Conservation (phyloP, 2,113 vertebrate genomes). For the Syngnathoides biaculeatus region DNA sequence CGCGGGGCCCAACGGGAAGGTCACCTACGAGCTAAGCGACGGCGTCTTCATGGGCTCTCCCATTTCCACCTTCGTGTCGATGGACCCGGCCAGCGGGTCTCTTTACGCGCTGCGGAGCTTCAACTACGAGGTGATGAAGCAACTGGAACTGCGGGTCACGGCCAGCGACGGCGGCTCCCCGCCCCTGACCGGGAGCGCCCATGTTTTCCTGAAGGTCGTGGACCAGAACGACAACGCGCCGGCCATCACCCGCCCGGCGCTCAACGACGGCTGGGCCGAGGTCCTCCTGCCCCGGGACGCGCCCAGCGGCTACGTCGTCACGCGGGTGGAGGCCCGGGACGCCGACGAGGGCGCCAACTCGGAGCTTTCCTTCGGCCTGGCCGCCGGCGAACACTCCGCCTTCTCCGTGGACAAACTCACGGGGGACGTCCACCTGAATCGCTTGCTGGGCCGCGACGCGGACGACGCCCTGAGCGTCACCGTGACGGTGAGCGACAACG, state of each 20-base stretch:
- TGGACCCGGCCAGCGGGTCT: slow-evolving; percentile 88
- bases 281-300: slow-evolving; percentile 80
- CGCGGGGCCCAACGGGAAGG: slow-evolving; percentile 83
- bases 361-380: slow-evolving; percentile 80
- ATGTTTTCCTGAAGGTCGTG: slow-evolving; percentile 81
- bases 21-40: slow-evolving; percentile 84
- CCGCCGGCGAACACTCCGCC: slow-evolving; percentile 68
- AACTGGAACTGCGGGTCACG: slow-evolving; percentile 84
- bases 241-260: slow-evolving; percentile 77
- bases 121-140: slow-evolving; percentile 88
- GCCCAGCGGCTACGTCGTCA: slow-evolving; percentile 79
- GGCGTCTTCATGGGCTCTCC: slow-evolving; percentile 80
- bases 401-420: slow-evolving; percentile 84
- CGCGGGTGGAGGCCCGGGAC: slow-evolving; percentile 84
- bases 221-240: slow-evolving; percentile 95
- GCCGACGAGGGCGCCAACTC: slow-evolving; percentile 87
- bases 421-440: slow-evolving; percentile 85
- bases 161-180: slow-evolving; percentile 88
- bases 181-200: slow-evolving; percentile 80
- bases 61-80: slow-evolving; percentile 86
- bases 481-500: slow-evolving; percentile 84
- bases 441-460: slow-evolving; percentile 81
- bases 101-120: slow-evolving; percentile 92
- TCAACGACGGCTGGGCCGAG: slow-evolving; percentile 83
- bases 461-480: slow-evolving; percentile 80